Conservation (phyloP, 2,797 vertebrate species). For the Typhlichthys eigenmanni region DNA sequence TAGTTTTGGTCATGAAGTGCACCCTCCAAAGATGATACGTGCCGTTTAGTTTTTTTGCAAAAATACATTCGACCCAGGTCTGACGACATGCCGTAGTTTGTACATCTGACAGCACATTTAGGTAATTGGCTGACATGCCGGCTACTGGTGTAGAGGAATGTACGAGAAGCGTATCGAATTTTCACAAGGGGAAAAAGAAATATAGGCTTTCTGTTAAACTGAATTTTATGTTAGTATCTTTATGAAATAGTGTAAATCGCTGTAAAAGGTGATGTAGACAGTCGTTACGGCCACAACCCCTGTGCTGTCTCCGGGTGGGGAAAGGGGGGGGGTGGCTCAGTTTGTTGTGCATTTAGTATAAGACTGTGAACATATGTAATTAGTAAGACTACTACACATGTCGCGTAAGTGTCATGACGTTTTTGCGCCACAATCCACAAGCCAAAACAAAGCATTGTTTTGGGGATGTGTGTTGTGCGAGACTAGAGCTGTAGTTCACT, state of each 20-base stretch:
- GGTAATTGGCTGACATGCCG: conserved; percentile 20
- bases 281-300: background rate
- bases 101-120: conserved; percentile 3
- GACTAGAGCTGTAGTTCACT: too few relatives aligned
- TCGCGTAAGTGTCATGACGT: too few relatives aligned
- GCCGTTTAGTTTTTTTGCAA: background rate
- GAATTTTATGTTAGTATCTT: background rate
- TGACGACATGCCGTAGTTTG: background rate
- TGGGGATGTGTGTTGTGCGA: too few relatives aligned
- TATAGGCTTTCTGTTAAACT: background rate
- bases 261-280: background rate
- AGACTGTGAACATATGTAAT: too few relatives aligned
- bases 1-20: background rate
- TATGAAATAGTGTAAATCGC: background rate
- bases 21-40: background rate
- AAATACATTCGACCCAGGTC: background rate
- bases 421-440: too few relatives aligned
- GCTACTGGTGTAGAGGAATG: conserved; percentile 36
- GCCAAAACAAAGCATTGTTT: too few relatives aligned
- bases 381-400: too few relatives aligned
- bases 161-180: conserved; percentile 9
- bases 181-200: background rate
- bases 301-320: background rate
- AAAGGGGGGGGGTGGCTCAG: background rate
- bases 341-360: too few relatives aligned